phyloP scores from a whole-genome alignment of 2,888 invertebrate species.

The Eilema caniola region DNA sequence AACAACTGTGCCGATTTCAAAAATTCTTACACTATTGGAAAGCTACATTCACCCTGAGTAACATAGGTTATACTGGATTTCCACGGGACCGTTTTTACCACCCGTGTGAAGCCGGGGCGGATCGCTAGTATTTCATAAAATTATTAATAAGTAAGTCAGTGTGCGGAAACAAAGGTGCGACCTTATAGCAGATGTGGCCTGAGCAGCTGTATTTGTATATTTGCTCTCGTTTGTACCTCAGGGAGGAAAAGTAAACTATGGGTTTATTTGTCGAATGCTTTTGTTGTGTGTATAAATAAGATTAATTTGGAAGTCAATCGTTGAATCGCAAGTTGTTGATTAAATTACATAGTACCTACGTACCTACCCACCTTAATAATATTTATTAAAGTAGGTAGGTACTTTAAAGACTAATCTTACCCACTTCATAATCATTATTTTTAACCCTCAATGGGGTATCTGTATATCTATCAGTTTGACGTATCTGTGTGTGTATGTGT shows the following conservation, averaged over 20 bases:
- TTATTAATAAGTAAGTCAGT: constrained; percentile 51
- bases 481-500: too few relatives aligned
- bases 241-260: constrained; percentile 20
- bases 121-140: constrained; percentile 52
- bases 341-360: background rate
- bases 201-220: constrained; percentile 24
- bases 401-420: too few relatives aligned
- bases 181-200: constrained; percentile 45
- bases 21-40: too few relatives aligned
- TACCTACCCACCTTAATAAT: background rate
- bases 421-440: too few relatives aligned
- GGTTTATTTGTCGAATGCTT: background rate
- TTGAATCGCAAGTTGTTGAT: background rate
- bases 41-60: too few relatives aligned
- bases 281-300: background rate
- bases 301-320: background rate
- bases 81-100: too few relatives aligned
- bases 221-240: constrained; percentile 17
- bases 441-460: too few relatives aligned
- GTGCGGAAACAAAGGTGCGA: constrained; percentile 36
- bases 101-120: too few relatives aligned
- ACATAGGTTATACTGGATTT: too few relatives aligned
- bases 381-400: too few relatives aligned
- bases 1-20: too few relatives aligned
- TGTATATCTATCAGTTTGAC: too few relatives aligned